Percentiles rank a stretch among this genome's conserved stretches.
Evolutionary conservation across 2,797 vertebrate species (phyloP).

Genomic region (Phrynocephalus guinanensis): DNA sequence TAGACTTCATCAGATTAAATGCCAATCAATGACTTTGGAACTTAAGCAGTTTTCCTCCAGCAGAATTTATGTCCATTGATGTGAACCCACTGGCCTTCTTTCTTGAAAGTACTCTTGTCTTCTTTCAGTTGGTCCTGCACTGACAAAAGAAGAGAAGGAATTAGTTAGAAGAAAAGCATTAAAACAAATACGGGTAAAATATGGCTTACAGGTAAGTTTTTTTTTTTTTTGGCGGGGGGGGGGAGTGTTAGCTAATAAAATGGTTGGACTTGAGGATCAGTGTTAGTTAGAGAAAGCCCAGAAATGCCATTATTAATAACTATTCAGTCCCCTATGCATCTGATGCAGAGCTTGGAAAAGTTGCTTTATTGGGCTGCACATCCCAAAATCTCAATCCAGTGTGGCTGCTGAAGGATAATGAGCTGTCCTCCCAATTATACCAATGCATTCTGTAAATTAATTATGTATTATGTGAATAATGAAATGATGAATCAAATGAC

Average conservation of each 20-base stretch:
- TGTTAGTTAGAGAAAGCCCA: background rate
- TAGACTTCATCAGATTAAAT: background rate
- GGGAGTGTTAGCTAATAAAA: background rate
- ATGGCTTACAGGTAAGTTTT: conserved; percentile 91
- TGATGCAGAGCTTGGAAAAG: background rate
- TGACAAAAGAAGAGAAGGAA: conserved; percentile 93
- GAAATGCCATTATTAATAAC: background rate
- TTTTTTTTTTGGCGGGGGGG: background rate
- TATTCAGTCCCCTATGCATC: background rate
- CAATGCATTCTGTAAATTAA: background rate
- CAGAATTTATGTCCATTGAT: background rate
- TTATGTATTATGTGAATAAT: background rate
- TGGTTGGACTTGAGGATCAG: background rate
- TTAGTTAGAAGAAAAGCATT: conserved; percentile 91
- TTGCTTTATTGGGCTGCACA: too few relatives aligned
- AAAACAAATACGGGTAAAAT: conserved; percentile 96
- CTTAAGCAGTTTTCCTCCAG: background rate
- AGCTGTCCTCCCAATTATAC: background rate
- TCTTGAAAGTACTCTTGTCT: background rate
- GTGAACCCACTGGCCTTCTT: background rate
- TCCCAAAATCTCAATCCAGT: too few relatives aligned
- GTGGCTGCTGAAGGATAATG: too few relatives aligned
- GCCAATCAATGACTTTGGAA: background rate
- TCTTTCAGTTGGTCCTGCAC: conserved; percentile 78
- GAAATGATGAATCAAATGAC: too few relatives aligned